Evolutionary conservation across 2,113 vertebrate species (phyloP).

Genomic region (Rattus norvegicus): GRCr8 NC_086019.1:235748001-235748500

Average conservation of each 20-base stretch:
- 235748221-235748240: not conserved
- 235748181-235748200: not conserved
- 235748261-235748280: not conserved
- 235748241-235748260: not conserved
- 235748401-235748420: not conserved
- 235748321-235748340: not conserved
- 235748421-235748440: not conserved
- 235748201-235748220: not conserved
- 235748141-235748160: not conserved
- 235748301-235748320: not conserved
- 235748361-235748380: not conserved
- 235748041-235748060: slow-evolving; percentile 26
- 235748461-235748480: not conserved
- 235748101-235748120: slow-evolving; percentile 42
- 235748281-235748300: not conserved
- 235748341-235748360: not conserved
- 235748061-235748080: slow-evolving; percentile 54
- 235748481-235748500: not conserved
- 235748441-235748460: not conserved
- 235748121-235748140: slow-evolving; percentile 42
- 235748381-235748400: not conserved
- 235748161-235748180: not conserved
- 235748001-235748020: slow-evolving; percentile 3
- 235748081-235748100: slow-evolving; percentile 21
- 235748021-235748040: slow-evolving; percentile 49